Percentiles rank a stretch among this genome's conserved stretches.
These are phyloP conservation scores for Drosophila melanocephala DNA, from an alignment of 2,888 invertebrate genomes.

Conservation along the genomic window DNA sequence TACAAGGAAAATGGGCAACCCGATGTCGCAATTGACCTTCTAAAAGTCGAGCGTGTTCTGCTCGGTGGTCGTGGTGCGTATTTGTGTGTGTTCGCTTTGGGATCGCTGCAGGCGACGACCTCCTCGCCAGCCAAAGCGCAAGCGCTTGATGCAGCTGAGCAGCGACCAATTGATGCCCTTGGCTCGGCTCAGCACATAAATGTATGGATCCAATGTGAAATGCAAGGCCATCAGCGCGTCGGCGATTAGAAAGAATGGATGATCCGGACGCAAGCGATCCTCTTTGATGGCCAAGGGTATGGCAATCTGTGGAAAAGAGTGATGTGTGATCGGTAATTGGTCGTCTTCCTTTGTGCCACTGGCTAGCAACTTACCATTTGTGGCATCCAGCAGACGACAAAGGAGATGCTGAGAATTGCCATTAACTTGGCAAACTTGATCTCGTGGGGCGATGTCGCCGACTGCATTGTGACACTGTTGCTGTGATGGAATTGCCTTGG, in stretches of 20 bases:
- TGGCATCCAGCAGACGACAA: conserved; percentile 94
- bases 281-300: conserved; percentile 87
- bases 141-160: conserved; percentile 82
- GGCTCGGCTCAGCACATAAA: conserved; percentile 91
- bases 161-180: conserved; percentile 83
- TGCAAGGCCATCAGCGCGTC: conserved; percentile 92
- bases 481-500: conserved; percentile 76
- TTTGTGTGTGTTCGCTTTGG: conserved; percentile 84
- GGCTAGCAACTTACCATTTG: conserved; percentile 89
- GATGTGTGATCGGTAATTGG: background rate
- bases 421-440: conserved; percentile 94
- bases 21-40: conserved; percentile 63
- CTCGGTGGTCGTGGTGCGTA: conserved; percentile 83
- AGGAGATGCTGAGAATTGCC: conserved; percentile 93
- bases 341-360: background rate
- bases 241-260: conserved; percentile 87
- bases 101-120: conserved; percentile 75
- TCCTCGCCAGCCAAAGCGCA: conserved; percentile 79
- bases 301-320: conserved; percentile 87
- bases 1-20: conserved; percentile 17
- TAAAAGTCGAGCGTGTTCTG: conserved; percentile 83
- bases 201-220: conserved; percentile 93
- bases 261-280: conserved; percentile 74
- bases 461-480: conserved; percentile 81
- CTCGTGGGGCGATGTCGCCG: conserved; percentile 89